Conservation (phyloP, 2,113 vertebrate species). For the Oophaga pumilio region DNA sequence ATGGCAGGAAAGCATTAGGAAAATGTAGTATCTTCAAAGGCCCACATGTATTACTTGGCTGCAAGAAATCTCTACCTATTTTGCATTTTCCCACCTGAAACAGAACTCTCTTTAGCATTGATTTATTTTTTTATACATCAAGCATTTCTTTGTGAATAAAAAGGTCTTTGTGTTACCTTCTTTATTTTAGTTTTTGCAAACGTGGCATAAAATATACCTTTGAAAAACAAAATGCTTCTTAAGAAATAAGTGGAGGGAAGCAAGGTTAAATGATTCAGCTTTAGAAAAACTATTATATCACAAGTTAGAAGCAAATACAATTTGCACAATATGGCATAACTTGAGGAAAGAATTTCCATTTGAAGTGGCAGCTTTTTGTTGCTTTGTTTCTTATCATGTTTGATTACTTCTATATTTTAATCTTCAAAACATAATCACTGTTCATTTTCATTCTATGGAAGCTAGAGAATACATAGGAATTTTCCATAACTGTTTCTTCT, state of each 20-base stretch:
- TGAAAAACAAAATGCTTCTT: conserved; percentile 34
- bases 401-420: neutral
- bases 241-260: conserved; percentile 23
- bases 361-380: neutral
- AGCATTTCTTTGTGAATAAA: conserved; percentile 44
- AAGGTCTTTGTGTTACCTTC: neutral
- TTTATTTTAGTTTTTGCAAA: conserved; percentile 50
- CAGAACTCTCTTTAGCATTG: conserved; percentile 34
- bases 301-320: conserved; percentile 24
- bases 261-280: conserved; percentile 51
- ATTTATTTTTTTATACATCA: conserved; percentile 39
- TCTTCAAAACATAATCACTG: neutral
- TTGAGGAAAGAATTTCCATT: conserved; percentile 13
- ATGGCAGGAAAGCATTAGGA: conserved; percentile 26
- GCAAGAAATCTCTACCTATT: conserved; percentile 35
- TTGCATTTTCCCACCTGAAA: conserved; percentile 49
- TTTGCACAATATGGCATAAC: conserved; percentile 28
- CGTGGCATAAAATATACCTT: conserved; percentile 46
- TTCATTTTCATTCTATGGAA: neutral
- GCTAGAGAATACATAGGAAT: neutral
- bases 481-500: neutral
- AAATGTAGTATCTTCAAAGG: conserved; percentile 49
- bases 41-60: conserved; percentile 42
- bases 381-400: neutral
- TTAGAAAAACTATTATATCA: conserved; percentile 22